These are phyloP conservation scores for Scarus forsteni DNA, from an alignment of 2,797 vertebrate genomes.

Conservation along the genomic window DNA sequence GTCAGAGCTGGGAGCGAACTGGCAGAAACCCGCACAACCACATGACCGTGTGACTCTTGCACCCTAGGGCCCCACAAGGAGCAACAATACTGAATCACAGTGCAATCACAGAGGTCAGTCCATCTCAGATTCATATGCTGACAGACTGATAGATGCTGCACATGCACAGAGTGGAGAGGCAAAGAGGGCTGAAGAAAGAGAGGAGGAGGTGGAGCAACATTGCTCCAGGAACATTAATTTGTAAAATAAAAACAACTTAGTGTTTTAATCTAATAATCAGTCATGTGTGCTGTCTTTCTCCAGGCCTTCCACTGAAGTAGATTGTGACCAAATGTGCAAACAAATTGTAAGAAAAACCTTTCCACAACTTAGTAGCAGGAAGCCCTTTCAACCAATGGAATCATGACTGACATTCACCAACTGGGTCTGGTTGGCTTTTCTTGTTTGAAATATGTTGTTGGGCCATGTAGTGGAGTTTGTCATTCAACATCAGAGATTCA, in stretches of 20 bases:
- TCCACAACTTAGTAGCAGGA: slow-evolving; percentile 15
- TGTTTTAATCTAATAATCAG: slow-evolving; percentile 54
- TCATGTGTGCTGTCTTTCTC: slow-evolving; percentile 43
- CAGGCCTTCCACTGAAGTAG: slow-evolving; percentile 38
- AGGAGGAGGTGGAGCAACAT: not conserved
- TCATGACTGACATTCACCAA: not conserved
- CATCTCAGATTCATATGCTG: slow-evolving; percentile 17
- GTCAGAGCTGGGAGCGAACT: slow-evolving; percentile 48
- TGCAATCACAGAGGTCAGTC: slow-evolving; percentile 43
- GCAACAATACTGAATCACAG: slow-evolving; percentile 58
- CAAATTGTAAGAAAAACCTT: not conserved
- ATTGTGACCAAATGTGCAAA: slow-evolving; percentile 28
- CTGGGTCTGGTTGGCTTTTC: not conserved
- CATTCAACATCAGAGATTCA: no score
- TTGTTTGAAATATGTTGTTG: slow-evolving; percentile 29
- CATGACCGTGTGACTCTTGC: slow-evolving; percentile 62
- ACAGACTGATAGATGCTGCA: slow-evolving; percentile 25
- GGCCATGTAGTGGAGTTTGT: slow-evolving; percentile 9
- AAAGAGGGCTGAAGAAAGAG: not conserved
- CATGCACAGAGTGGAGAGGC: not conserved
- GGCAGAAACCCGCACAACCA: slow-evolving; percentile 3
- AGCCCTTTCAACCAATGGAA: slow-evolving; percentile 2
- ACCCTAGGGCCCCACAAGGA: slow-evolving; percentile 40
- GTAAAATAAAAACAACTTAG: slow-evolving; percentile 26
- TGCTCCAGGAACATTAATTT: slow-evolving; percentile 43